Evolutionary conservation across 2,113 vertebrate genomes (phyloP).

Genomic region (Gallinago undulata): DNA sequence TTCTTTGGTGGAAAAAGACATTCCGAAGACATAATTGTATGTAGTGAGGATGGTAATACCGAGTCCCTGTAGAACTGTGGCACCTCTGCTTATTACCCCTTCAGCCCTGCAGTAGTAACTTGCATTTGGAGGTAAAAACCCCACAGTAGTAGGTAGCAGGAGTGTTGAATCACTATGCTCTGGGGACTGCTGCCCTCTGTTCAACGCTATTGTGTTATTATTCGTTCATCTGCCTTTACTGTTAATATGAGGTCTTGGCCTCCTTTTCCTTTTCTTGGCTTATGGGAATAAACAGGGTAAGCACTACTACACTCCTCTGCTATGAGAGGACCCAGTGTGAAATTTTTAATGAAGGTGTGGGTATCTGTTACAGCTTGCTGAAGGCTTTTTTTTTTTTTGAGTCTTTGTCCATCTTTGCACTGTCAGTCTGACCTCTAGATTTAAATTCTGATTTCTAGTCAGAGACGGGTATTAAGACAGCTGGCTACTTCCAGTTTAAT

Average conservation of each 20-base stretch:
- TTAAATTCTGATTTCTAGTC: background rate
- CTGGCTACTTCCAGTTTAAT: background rate
- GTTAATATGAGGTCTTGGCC: background rate
- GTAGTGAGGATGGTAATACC: background rate
- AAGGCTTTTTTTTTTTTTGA: background rate
- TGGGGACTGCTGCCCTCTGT: background rate
- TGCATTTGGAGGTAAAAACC: background rate
- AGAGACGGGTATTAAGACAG: background rate
- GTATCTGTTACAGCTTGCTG: background rate
- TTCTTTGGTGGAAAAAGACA: constrained; percentile 1
- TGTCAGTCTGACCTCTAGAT: background rate
- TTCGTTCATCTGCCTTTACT: background rate
- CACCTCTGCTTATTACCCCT: background rate
- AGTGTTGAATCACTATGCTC: background rate
- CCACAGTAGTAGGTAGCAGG: background rate
- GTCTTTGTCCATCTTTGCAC: background rate
- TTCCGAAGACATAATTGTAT: background rate
- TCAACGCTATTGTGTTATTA: background rate
- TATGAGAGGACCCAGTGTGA: background rate
- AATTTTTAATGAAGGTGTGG: background rate
- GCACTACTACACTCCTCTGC: background rate
- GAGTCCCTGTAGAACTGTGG: background rate
- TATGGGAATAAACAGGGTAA: background rate
- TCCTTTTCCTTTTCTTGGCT: background rate
- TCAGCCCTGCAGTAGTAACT: background rate